Conservation (phyloP, 2,888 invertebrate species). For the Temnothorax ravouxi region DNA sequence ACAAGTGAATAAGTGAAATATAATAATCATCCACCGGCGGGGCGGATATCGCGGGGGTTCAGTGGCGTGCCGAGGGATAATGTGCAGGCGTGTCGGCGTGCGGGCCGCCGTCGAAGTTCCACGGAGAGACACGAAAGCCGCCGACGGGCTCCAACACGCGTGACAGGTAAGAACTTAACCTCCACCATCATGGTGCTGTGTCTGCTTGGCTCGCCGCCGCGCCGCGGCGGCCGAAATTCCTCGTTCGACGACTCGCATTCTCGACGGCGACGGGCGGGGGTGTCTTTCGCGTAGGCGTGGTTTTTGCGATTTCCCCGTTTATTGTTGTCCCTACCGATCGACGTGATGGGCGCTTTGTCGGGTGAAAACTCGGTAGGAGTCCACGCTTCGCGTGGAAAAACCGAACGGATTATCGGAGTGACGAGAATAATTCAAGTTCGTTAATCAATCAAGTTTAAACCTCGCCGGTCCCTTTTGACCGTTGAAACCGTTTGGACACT, state of each 20-base stretch:
- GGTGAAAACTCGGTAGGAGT: background rate
- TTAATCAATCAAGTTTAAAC: background rate
- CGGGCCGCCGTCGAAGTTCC: constrained; percentile 60
- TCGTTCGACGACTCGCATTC: no score
- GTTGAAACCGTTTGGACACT: background rate
- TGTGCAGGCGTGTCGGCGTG: constrained; percentile 69
- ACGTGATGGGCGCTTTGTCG: background rate
- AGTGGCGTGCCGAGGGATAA: constrained; percentile 64
- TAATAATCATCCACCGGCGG: background rate
- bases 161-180: constrained; percentile 74
- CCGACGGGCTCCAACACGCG: constrained; percentile 69
- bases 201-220: background rate
- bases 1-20: constrained; percentile 44
- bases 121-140: constrained; percentile 68
- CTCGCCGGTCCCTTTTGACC: background rate
- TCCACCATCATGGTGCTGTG: constrained; percentile 46
- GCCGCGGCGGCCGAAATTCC: background rate
- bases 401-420: no score
- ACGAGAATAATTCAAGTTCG: no score
- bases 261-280: no score
- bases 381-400: no score
- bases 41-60: constrained; percentile 28
- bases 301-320: background rate
- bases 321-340: background rate
- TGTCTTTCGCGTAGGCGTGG: constrained; percentile 37